Conservation (phyloP, 1,140 invertebrate genomes). For the Bombus confusus region DNA sequence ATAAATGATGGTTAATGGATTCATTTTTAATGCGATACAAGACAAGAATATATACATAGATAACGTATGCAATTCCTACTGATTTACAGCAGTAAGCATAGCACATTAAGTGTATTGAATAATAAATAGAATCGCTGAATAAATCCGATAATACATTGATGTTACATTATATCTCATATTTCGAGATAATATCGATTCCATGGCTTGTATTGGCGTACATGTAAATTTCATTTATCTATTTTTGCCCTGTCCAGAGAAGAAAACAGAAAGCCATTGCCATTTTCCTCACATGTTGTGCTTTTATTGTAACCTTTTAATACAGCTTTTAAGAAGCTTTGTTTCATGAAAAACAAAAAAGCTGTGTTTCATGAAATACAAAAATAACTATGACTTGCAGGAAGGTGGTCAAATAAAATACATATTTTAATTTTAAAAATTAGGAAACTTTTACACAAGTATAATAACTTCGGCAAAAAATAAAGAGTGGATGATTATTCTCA, state of each 20-base stretch:
- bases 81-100: not conserved
- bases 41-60: not conserved
- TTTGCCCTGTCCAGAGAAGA: not conserved
- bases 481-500: not conserved
- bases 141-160: not conserved
- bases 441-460: too few species aligned
- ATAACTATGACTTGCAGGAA: not conserved
- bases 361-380: too few species aligned
- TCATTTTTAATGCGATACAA: not conserved
- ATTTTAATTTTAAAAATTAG: too few species aligned
- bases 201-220: not conserved
- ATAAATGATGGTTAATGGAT: not conserved
- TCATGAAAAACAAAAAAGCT: not conserved
- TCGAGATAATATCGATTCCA: not conserved
- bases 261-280: not conserved
- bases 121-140: not conserved
- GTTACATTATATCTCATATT: not conserved
- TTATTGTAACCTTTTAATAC: not conserved
- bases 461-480: too few species aligned
- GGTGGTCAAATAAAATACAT: too few species aligned
- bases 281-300: not conserved
- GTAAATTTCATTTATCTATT: not conserved
- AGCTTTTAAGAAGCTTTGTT: not conserved
- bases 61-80: not conserved
- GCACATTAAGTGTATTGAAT: not conserved